Base-by-base conservation (phyloP, 2,797 vertebrate genomes). In the Sebastes diaconus region DNA sequence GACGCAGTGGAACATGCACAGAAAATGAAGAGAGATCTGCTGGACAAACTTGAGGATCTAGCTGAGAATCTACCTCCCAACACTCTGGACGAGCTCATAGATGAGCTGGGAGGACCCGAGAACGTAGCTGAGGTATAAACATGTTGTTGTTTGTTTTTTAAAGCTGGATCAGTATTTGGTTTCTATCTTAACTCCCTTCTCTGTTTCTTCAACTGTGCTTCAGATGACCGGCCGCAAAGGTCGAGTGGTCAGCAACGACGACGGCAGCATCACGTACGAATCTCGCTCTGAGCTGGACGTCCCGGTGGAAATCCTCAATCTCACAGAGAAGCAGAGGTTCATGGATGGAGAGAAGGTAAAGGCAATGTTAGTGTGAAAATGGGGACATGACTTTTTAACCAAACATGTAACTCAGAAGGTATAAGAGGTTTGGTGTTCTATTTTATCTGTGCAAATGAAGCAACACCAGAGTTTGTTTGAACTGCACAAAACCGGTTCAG, bases 171-270 rank as follows among this genome's bases (percentile, higher is more conserved):
- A 24, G 14, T 58, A 16, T 76, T 55, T 29, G 22, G 1, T 61
- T 42, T 32, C 3, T 18, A 5, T 52, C 4, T 50, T 2, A 24
- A 57, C n/a, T 25, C 4, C n/a, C 8, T 52, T 64, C 18, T 2
- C 9, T 46, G 8, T 58, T 32, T 22, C 18, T 13, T 72, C 1
- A 1, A 5, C 30, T 76, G 16, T 52, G n/a, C 68, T 71, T 4
- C 83, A 99, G 99, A 99, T 99, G 99, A 99, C 99, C 0, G 99
- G 99, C 1, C 97, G 99, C 29, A 99, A 99, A 88, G 99, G 99
- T 3, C 95, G 99, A 3, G 98, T 99, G 18, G 99, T 99, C 73
- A 99, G 98, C 80, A 99, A 99, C 0, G 98, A 99, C 2, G 99
- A 99, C 2, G 99, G 99, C 90, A 99, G 96, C 94, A 99, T 99